phyloP scores from a whole-genome alignment of 2,797 vertebrate genomes.

The Pangasius djambal region DNA sequence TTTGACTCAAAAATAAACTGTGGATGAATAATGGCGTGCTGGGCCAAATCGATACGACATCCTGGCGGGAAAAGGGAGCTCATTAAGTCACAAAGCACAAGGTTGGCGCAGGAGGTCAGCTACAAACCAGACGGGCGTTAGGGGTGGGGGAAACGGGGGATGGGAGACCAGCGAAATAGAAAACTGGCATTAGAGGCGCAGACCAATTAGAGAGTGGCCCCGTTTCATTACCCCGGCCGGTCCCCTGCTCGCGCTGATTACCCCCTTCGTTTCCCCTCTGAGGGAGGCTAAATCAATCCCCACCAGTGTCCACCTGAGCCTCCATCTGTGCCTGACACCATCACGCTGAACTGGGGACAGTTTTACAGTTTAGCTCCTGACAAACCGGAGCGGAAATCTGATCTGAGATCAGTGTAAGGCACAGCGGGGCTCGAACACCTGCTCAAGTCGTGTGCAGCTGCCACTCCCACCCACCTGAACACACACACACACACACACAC shows the following conservation, averaged over 20 bases:
- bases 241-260: constrained; percentile 43
- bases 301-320: constrained; percentile 70
- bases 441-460: neutral
- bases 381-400: neutral
- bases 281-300: constrained; percentile 70
- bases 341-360: constrained; percentile 19
- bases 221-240: constrained; percentile 51
- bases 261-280: constrained; percentile 49
- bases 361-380: too few relatives aligned
- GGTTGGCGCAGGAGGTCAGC: neutral
- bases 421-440: neutral
- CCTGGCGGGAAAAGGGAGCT: neutral
- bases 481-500: neutral
- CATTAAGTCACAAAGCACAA: neutral
- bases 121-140: neutral
- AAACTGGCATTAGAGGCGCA: constrained; percentile 14
- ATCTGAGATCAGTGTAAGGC: neutral
- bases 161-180: neutral
- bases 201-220: constrained; percentile 45
- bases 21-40: neutral
- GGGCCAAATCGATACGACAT: neutral
- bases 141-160: neutral
- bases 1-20: neutral
- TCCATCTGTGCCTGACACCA: constrained; percentile 53
- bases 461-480: constrained; percentile 29